phyloP scores from a whole-genome alignment of 2,797 vertebrate genomes.

The Novumbra hubbsi region DNA sequence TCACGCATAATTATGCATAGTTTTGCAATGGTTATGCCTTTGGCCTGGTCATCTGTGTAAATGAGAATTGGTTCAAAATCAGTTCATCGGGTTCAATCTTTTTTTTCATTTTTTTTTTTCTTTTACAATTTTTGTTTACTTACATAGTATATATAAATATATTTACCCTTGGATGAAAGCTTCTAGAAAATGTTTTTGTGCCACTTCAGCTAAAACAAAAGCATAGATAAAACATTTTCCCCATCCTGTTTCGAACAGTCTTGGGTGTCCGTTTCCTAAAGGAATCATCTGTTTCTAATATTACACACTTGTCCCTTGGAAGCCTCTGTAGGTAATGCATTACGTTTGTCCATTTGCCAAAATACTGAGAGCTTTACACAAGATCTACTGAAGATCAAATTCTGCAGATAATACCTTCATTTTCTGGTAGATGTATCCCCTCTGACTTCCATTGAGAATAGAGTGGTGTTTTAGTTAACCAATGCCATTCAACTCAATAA shows the following conservation, averaged over 20 bases:
- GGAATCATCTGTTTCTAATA: constrained; percentile 78
- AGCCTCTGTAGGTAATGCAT: constrained; percentile 75
- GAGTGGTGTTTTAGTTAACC: constrained; percentile 19
- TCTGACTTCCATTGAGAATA: constrained; percentile 16
- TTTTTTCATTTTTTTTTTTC: no score
- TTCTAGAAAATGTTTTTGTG: constrained; percentile 50
- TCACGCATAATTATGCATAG: background rate
- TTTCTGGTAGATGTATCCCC: constrained; percentile 38
- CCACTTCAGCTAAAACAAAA: constrained; percentile 52
- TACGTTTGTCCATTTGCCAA: constrained; percentile 62
- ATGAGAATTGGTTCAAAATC: no score
- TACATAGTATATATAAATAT: constrained; percentile 35
- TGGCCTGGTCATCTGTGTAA: no score
- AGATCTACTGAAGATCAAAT: constrained; percentile 45
- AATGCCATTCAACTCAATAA: constrained; percentile 21
- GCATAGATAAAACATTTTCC: constrained; percentile 44
- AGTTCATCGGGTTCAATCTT: no score
- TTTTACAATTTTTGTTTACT: no score
- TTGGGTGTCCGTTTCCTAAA: constrained; percentile 58
- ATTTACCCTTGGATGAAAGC: constrained; percentile 40
- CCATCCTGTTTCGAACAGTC: constrained; percentile 50
- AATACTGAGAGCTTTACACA: constrained; percentile 55
- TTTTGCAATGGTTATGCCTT: no score
- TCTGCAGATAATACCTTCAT: constrained; percentile 33
- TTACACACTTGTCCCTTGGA: constrained; percentile 70